A percentile compares a stretch with the other conserved stretches of the same genome.
phyloP scores from a whole-genome alignment of 2,113 vertebrate species.

The Sterna hirundo region DNA sequence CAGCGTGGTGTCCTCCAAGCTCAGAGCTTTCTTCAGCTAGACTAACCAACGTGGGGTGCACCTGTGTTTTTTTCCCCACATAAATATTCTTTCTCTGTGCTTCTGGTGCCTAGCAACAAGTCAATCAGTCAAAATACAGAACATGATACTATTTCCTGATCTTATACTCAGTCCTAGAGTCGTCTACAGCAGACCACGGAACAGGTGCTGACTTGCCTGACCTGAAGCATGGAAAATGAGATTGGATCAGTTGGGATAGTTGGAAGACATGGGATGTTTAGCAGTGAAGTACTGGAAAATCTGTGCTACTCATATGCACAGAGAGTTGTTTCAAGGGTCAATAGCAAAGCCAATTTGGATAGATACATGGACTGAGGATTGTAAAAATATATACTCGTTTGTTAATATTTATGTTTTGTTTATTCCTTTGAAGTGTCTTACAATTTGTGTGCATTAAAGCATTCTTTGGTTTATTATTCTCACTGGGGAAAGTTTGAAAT shows the following conservation, averaged over 20 bases:
- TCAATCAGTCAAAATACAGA: background rate
- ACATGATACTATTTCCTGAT: background rate
- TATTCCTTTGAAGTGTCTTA: background rate
- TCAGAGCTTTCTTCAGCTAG: background rate
- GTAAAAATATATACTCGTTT: background rate
- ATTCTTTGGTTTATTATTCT: background rate
- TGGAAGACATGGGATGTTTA: background rate
- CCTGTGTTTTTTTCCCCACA: background rate
- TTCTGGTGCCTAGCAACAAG: background rate
- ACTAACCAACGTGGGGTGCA: background rate
- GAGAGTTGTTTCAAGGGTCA: background rate
- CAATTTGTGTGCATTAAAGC: background rate
- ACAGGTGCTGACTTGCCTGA: background rate
- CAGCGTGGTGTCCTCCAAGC: background rate
- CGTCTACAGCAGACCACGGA: background rate
- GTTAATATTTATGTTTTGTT: background rate
- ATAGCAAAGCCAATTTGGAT: background rate
- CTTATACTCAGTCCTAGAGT: rapidly evolving
- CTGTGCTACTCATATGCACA: background rate
- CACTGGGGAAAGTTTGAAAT: background rate
- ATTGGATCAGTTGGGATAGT: background rate
- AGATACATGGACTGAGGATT: background rate
- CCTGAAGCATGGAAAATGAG: background rate
- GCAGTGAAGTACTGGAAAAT: background rate
- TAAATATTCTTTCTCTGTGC: background rate